phyloP scores from a whole-genome alignment of 2,888 invertebrate genomes.

The Villa cingulata region DNA sequence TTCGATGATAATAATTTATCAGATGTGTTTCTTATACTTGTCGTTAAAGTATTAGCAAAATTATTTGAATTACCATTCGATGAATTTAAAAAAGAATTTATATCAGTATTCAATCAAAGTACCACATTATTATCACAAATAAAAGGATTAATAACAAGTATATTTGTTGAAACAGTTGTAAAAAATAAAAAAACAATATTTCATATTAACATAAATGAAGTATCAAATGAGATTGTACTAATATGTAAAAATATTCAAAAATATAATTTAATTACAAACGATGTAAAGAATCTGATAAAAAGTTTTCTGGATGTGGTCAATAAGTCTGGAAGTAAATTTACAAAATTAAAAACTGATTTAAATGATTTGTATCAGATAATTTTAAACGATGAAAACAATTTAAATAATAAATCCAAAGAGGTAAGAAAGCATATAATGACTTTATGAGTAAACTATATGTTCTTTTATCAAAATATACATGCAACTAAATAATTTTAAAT shows the following conservation, averaged over 20 bases:
- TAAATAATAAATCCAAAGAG: background rate
- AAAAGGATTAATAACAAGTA: constrained; percentile 12
- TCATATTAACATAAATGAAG: background rate
- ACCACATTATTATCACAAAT: constrained; percentile 15
- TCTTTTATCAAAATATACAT: too few relatives aligned
- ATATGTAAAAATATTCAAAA: constrained; percentile 28
- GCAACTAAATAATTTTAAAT: too few relatives aligned
- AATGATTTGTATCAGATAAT: background rate
- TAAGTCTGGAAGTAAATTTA: constrained; percentile 10
- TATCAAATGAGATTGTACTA: constrained; percentile 5
- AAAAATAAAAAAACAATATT: constrained; percentile 2
- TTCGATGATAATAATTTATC: constrained; percentile 6
- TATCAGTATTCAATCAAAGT: constrained; percentile 20
- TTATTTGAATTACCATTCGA: constrained; percentile 23
- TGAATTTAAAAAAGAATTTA: constrained; percentile 22
- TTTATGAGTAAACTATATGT: too few relatives aligned
- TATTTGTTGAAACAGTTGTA: background rate
- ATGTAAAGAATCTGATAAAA: constrained; percentile 31
- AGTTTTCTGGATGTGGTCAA: constrained; percentile 16
- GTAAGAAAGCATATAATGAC: background rate
- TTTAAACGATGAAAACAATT: background rate
- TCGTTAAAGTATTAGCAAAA: constrained; percentile 28
- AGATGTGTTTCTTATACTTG: constrained; percentile 2
- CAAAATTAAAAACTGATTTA: background rate
- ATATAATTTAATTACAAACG: constrained; percentile 3